Evolutionary conservation across 2,888 invertebrate species (phyloP), one percentile per base, ranked within the genome.

Genomic region (Patella depressa): DNA sequence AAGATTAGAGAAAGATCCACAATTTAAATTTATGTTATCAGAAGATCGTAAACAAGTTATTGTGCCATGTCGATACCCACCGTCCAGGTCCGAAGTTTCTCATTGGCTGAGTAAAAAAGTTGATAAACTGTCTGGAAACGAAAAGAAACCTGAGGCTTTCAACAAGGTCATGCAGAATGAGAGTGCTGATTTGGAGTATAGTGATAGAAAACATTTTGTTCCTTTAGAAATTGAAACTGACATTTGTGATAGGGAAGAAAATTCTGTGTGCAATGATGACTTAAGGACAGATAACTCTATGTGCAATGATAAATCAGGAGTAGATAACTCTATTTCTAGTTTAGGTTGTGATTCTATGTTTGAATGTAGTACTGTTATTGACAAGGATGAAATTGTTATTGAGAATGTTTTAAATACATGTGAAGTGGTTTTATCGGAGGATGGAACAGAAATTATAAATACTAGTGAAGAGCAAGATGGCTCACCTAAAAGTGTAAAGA

Each of bases 61-160:
- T n/a, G 83, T 86, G 57, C 89, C 89, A 24, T 86, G 87, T 80
- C 77, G 73, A 53, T 81, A 79, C 24, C 86, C 89, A 19, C 89
- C 89, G 29, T 73, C 77, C 9, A 73, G 59, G 29, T 78, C 78
- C 69, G 72, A 59, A 72, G 87, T 88, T 14, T 55, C 76, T 24
- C 75, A 77, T 54, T 88, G 88, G 86, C 75, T 75, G 29, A 78
- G 82, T 70, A 65, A 17, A 71, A 76, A 59, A 53, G 24, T 76
- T 29, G 55, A 29, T 14, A 34, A 34, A 34, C 24, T 45, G 19
- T 24, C 57, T 14, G 29, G n/a, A 17, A 72, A 76, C 15, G 55
- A 29, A 53, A 65, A 53, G 12, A 57, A 53, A 34, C 19, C 15
- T 2, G 65, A 57, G 65, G 14, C 19, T 24, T 24, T 65, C 24